Conservation (phyloP, 2,797 vertebrate genomes). For the Oryzias dopingdopingensis region DNA sequence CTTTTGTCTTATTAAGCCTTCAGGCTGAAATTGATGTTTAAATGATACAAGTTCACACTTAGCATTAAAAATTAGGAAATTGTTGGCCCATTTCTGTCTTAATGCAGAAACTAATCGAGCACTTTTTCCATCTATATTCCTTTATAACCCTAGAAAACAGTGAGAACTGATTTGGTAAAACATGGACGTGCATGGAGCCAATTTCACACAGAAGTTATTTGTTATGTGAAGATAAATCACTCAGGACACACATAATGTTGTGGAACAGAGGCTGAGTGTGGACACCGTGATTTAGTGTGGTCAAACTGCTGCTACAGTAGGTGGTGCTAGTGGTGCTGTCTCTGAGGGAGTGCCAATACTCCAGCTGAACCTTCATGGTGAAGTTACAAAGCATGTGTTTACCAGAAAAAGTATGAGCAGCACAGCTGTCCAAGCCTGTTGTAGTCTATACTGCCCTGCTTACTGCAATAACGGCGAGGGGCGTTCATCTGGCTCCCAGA, state of each 20-base stretch:
- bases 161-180: not conserved
- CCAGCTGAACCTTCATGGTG: conserved; percentile 3
- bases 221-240: conserved; percentile 1
- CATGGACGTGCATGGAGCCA: not conserved
- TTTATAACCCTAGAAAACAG: not conserved
- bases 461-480: conserved; percentile 36
- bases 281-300: conserved; percentile 41
- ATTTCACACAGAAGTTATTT: not conserved
- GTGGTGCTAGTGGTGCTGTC: conserved; percentile 75
- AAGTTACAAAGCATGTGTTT: conserved; percentile 6
- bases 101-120: too few relatives aligned
- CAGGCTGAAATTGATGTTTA: not conserved
- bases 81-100: too few relatives aligned
- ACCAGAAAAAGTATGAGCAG: not conserved
- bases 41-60: too few relatives aligned
- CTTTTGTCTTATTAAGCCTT: not conserved
- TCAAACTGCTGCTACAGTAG: conserved; percentile 69
- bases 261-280: conserved; percentile 19
- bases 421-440: not conserved
- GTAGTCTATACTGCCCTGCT: not conserved
- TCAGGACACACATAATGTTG: conserved; percentile 5
- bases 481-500: conserved; percentile 31
- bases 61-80: too few relatives aligned
- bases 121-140: too few relatives aligned
- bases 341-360: conserved; percentile 22